Conservation (phyloP, 2,113 vertebrate species). For the Tinamus guttatus region DNA sequence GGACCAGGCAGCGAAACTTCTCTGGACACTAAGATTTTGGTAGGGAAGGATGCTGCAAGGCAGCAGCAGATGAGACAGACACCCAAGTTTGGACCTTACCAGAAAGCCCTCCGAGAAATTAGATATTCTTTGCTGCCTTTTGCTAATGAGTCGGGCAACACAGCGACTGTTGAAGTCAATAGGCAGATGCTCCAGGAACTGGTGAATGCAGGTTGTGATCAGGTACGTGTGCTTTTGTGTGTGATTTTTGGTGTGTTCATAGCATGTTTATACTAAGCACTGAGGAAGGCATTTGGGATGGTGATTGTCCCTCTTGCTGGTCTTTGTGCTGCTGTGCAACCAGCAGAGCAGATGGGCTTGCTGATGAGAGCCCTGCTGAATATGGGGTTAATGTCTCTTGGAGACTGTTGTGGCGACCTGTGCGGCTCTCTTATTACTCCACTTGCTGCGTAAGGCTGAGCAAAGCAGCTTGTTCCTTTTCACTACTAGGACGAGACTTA, state of each 20-base stretch:
- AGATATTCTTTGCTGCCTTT: slow-evolving; percentile 96
- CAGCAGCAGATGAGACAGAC: slow-evolving; percentile 91
- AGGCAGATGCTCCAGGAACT: slow-evolving; percentile 97
- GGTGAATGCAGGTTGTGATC: slow-evolving; percentile 95
- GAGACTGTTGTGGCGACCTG: background rate
- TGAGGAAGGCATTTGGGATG: background rate
- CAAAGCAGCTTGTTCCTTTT: background rate
- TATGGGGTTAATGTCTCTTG: background rate
- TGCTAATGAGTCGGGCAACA: slow-evolving; percentile 88
- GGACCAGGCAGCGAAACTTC: slow-evolving; percentile 80
- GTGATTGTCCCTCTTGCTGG: background rate
- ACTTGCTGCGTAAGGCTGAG: background rate
- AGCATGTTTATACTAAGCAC: background rate
- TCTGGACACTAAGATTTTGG: slow-evolving; percentile 84
- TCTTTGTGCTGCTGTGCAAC: background rate
- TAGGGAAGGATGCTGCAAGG: slow-evolving; percentile 87
- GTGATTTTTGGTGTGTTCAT: background rate
- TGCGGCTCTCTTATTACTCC: background rate
- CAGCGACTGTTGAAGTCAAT: slow-evolving; percentile 88
- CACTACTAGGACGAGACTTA: background rate
- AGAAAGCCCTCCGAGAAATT: slow-evolving; percentile 95
- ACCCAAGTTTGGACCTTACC: slow-evolving; percentile 95
- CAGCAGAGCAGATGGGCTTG: background rate
- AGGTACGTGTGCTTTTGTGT: slow-evolving; percentile 79
- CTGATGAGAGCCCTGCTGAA: background rate